A percentile compares a stretch with the other conserved stretches of the same genome.
phyloP scores from a whole-genome alignment of 2,797 vertebrate species.

The Platyrinchus mystaceus region DNA sequence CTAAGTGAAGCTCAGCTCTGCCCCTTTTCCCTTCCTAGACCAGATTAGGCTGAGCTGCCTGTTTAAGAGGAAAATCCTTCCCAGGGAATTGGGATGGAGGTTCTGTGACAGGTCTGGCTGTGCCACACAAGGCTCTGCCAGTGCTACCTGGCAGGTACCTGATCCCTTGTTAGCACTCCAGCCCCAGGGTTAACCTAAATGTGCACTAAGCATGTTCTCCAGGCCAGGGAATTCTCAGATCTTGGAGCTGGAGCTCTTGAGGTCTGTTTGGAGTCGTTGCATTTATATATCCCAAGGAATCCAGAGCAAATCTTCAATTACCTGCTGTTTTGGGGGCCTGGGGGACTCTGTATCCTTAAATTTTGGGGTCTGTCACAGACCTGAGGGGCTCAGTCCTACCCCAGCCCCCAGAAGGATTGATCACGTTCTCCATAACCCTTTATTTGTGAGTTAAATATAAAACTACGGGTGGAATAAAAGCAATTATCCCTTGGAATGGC shows the following conservation, averaged over 20 bases:
- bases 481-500: neutral
- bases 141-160: too few species aligned
- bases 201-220: accelerated
- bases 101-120: too few species aligned
- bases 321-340: neutral
- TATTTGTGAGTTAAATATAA: neutral
- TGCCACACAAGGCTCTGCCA: too few species aligned
- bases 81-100: too few species aligned
- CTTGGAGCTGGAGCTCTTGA: neutral
- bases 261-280: neutral
- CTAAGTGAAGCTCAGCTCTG: too few species aligned
- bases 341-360: neutral
- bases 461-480: neutral
- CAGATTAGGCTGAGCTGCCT: too few species aligned
- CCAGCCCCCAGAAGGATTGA: neutral
- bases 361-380: neutral
- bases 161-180: too few species aligned
- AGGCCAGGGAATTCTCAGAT: neutral
- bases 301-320: neutral
- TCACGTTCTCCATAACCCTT: accelerated
- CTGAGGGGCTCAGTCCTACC: neutral
- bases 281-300: neutral
- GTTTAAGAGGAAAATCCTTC: too few species aligned
- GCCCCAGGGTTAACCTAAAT: too few species aligned
- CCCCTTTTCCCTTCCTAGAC: too few species aligned